Percentiles rank a stretch among this genome's conserved stretches.
phyloP scores from a whole-genome alignment of 2,113 vertebrate species.

The Meriones unguiculatus region DNA sequence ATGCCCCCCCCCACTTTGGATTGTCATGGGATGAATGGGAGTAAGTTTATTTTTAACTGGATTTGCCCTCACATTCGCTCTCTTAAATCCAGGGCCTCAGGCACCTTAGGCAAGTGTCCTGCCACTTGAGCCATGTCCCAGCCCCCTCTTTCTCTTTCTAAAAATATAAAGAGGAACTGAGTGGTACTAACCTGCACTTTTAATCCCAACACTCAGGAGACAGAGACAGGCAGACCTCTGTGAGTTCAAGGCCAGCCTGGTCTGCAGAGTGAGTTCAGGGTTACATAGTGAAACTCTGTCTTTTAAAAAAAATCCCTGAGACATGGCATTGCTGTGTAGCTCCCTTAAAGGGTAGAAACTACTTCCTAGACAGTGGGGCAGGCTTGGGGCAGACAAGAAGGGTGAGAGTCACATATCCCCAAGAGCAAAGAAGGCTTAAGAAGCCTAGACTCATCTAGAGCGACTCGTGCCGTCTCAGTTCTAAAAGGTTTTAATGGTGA shows the following conservation, averaged over 20 bases:
- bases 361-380: neutral
- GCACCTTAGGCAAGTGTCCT: neutral
- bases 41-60: neutral
- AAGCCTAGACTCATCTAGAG: neutral
- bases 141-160: neutral
- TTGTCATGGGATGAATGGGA: neutral
- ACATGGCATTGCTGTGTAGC: neutral
- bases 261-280: neutral
- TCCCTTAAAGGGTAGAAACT: conserved; percentile 1
- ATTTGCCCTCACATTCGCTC: neutral
- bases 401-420: neutral
- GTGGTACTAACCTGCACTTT: neutral
- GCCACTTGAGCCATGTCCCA: neutral
- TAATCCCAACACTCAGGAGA: neutral
- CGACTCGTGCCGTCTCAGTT: neutral
- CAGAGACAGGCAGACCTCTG: neutral
- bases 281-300: neutral
- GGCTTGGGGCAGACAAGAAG: neutral
- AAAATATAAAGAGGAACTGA: conserved; percentile 25
- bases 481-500: neutral
- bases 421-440: neutral
- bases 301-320: neutral
- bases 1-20: neutral
- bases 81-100: neutral
- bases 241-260: neutral